Evolutionary conservation across 2,888 invertebrate species (phyloP).

Genomic region (Hymenopus coronatus): DNA sequence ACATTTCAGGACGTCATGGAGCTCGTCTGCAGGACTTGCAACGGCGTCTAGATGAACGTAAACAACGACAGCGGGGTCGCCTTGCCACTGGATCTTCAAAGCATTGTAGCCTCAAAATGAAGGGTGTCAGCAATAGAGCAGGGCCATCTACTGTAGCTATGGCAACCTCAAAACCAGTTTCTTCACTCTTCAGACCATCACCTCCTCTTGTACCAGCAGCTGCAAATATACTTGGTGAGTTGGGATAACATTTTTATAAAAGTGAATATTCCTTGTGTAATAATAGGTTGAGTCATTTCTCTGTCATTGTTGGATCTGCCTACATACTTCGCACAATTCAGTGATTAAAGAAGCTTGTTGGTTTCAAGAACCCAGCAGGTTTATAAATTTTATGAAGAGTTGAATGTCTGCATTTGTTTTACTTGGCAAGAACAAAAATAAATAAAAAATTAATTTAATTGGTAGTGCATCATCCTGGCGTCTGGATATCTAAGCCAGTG

Average conservation of each 20-base stretch:
- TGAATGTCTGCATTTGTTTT: no score
- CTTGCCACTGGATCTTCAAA: slow-evolving; percentile 17
- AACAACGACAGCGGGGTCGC: slow-evolving; percentile 46
- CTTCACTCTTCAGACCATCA: slow-evolving; percentile 1
- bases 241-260: background rate
- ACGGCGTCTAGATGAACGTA: slow-evolving; percentile 56
- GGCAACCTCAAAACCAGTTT: slow-evolving; percentile 22
- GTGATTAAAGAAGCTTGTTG: no score
- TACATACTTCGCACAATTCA: no score
- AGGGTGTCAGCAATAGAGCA: slow-evolving; percentile 31
- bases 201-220: slow-evolving; percentile 19
- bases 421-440: no score
- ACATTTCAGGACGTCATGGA: slow-evolving; percentile 48
- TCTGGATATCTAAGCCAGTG: no score
- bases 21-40: slow-evolving; percentile 58
- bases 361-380: no score
- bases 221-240: slow-evolving; percentile 18
- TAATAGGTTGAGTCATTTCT: no score
- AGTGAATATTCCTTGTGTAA: no score
- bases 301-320: no score
- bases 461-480: no score
- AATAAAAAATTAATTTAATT: no score
- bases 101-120: slow-evolving; percentile 36
- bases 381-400: no score
- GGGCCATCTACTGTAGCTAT: slow-evolving; percentile 27